Evolutionary conservation across 2,797 vertebrate genomes (phyloP).

Genomic region (Hippoglossus hippoglossus): DNA sequence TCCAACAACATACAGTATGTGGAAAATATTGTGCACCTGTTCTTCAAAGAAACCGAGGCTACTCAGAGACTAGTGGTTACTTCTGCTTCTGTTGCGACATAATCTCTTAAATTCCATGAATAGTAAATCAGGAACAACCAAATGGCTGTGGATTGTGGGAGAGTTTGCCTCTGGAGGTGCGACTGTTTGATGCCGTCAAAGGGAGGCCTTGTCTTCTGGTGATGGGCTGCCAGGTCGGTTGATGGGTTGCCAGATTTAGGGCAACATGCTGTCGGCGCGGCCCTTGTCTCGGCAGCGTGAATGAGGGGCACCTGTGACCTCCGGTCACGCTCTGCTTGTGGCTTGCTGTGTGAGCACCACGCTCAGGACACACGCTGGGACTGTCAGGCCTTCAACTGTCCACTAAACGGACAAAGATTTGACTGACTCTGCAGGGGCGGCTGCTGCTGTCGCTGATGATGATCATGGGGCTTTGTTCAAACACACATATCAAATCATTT

Average conservation of each 20-base stretch:
- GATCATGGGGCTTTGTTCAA: conserved; percentile 28
- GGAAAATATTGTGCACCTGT: conserved; percentile 1
- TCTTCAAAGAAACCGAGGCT: background rate
- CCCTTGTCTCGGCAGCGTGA: conserved; percentile 71
- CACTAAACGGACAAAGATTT: conserved; percentile 70
- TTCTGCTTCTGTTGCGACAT: conserved; percentile 6
- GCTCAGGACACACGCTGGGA: conserved; percentile 82
- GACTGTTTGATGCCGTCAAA: conserved; percentile 63
- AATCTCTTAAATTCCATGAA: conserved; percentile 54
- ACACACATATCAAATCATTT: conserved; percentile 20
- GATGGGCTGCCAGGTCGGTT: conserved; percentile 65
- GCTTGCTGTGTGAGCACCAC: conserved; percentile 80
- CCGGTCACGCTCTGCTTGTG: conserved; percentile 67
- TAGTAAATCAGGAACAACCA: conserved; percentile 35
- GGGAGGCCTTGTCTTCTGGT: conserved; percentile 54
- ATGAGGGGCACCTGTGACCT: conserved; percentile 89
- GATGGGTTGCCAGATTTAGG: conserved; percentile 64
- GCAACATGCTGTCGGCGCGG: conserved; percentile 72
- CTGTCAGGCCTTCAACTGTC: conserved; percentile 81
- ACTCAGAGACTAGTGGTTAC: background rate
- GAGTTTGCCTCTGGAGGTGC: conserved; percentile 45
- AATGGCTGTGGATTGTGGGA: conserved; percentile 25
- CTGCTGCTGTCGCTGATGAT: conserved; percentile 26
- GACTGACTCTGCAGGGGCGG: conserved; percentile 18
- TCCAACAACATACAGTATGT: background rate